Conservation (phyloP, 2,113 vertebrate species). For the Saimiri boliviensis region DNA sequence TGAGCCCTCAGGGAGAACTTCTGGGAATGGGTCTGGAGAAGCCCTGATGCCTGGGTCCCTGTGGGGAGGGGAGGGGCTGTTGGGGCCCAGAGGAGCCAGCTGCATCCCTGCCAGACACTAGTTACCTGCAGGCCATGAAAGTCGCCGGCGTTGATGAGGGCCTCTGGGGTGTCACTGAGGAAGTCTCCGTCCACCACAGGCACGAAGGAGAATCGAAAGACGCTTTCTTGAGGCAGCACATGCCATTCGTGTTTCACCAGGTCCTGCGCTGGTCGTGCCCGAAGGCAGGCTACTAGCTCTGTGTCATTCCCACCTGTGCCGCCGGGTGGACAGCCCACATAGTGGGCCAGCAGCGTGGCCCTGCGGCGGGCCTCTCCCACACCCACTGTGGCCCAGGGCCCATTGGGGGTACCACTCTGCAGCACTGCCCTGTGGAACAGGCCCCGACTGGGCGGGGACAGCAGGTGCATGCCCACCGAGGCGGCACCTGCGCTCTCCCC, state of each 20-base stretch:
- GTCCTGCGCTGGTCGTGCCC: slow-evolving; percentile 85
- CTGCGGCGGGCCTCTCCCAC: slow-evolving; percentile 89
- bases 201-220: slow-evolving; percentile 95
- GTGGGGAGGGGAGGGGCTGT: neutral
- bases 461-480: slow-evolving; percentile 90
- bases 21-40: neutral
- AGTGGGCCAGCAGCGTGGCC: slow-evolving; percentile 85
- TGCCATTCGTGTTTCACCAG: slow-evolving; percentile 91
- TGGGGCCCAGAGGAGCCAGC: neutral
- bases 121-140: slow-evolving; percentile 84
- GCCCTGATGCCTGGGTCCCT: neutral
- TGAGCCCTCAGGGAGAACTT: neutral
- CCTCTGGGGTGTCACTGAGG: slow-evolving; percentile 89
- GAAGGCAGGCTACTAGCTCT: slow-evolving; percentile 89
- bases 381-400: slow-evolving; percentile 91
- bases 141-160: slow-evolving; percentile 87
- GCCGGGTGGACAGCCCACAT: slow-evolving; percentile 87
- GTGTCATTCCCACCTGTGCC: slow-evolving; percentile 85
- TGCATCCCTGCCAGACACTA: slow-evolving; percentile 3
- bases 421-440: slow-evolving; percentile 91
- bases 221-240: slow-evolving; percentile 84
- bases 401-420: slow-evolving; percentile 92
- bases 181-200: slow-evolving; percentile 93
- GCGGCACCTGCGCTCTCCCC: slow-evolving; percentile 94
- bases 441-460: slow-evolving; percentile 88